Conservation (phyloP, 1,140 invertebrate species). For the Calliopsis andreniformis region DNA sequence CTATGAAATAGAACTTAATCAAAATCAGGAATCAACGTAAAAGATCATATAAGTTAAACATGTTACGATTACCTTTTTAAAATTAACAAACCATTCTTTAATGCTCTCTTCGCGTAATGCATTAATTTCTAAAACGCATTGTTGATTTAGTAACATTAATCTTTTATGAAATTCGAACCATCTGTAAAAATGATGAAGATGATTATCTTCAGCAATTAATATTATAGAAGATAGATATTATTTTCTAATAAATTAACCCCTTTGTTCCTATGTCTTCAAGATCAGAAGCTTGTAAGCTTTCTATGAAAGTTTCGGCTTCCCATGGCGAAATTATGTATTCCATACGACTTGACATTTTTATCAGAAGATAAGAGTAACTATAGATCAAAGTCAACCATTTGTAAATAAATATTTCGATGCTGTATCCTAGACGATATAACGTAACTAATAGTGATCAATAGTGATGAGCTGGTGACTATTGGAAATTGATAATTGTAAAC, state of each 20-base stretch:
- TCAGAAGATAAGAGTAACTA: background rate
- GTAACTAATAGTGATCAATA: background rate
- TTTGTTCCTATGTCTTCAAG: conserved; percentile 81
- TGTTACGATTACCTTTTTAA: conserved; percentile 83
- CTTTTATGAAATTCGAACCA: conserved; percentile 90
- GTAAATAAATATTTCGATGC: conserved; percentile 69
- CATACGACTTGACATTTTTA: conserved; percentile 71
- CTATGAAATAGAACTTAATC: conserved; percentile 78
- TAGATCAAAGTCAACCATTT: conserved; percentile 69
- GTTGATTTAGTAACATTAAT: conserved; percentile 89
- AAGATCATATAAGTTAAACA: background rate
- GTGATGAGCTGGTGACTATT: background rate
- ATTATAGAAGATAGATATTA: too few species aligned
- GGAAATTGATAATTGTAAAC: too few species aligned
- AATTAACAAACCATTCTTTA: conserved; percentile 86
- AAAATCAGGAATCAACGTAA: conserved; percentile 14
- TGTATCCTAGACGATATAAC: background rate
- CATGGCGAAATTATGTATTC: conserved; percentile 79
- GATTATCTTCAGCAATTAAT: conserved; percentile 34
- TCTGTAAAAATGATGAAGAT: conserved; percentile 75
- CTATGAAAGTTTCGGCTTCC: conserved; percentile 81
- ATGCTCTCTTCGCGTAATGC: conserved; percentile 86
- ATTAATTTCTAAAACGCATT: conserved; percentile 88
- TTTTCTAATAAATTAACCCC: conserved; percentile 74
- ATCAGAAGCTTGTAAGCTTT: conserved; percentile 77